Base-by-base conservation (phyloP, 1,140 invertebrate genomes). In the Pachyrhynchus sulphureomaculatus region DNA sequence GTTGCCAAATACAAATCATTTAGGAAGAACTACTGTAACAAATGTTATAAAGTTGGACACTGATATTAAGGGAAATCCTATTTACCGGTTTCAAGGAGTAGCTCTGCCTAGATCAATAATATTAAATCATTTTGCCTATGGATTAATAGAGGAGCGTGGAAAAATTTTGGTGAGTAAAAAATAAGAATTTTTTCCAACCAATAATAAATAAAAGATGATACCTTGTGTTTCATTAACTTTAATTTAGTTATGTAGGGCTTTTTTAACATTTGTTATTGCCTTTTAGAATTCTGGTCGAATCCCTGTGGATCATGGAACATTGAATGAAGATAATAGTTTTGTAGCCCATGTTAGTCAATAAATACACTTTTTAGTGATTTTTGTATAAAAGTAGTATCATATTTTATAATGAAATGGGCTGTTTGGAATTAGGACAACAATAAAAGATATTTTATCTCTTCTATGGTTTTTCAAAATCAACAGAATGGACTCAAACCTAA, bases 21-120 rank as follows among this genome's bases (percentile, higher is more conserved):
- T 97, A 5, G 91, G 91, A 0, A 82, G 88, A 32, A 86, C 85
- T 55, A 85, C 86, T 3, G 76, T 97, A 8, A 76, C 86, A 8
- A 84, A 90, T 5, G 87, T 91, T 12, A 88, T 93, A 69, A 81
- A 85, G 73, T 73, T 92, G 18, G 70, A 83, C 17, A 78, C 82
- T 4, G 77, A 82, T 18, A 79, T 82, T 54, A 76, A 78, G 41
- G 77, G 74, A 0, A 78, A 81, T 1, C 72, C 77, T 0, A 82
- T 95, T n/a, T 90, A 91, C 71, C 81, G 95, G 68, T 88, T 97
- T 69, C 95, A 98, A 79, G 95, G 93, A 0, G 82, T 97, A 0
- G 89, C 92, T 0, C 70, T 97, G 49, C 95, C 95, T 0, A 80
- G 72, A 54, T 88, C 88, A 24, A 81, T 94, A 51, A 70, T 83